Base-by-base conservation (phyloP, 2,797 vertebrate species). In the Pipistrellus nathusii region DNA sequence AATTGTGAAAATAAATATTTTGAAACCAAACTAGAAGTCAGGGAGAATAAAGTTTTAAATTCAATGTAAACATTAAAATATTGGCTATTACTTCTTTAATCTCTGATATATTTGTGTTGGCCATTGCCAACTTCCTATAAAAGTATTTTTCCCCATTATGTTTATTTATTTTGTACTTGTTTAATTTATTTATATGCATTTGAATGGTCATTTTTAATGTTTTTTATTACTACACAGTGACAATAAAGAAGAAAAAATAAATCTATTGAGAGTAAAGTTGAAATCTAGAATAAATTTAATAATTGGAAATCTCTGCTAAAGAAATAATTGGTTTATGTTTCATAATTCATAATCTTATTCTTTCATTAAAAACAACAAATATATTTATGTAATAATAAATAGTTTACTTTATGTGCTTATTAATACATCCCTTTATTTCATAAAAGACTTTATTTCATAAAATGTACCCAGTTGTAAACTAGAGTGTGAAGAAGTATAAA, bases 271-370 rank as follows among this genome's bases (percentile, higher is more conserved):
- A 59, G 0, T 59, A 10, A 53, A 46, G 8, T 83, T 95, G 15
- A 66, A 94, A 76, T 86, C 35, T 48, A 87, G 18, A 21, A 80
- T n/a, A 5, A 4, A 59, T 66, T 78, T 85, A 82, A 87, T 82
- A 81, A 86, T 57, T n/a, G 12, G 15, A 91, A 85, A 1, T 21
- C 8, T 86, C 13, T 46, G 7, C 3, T 77, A 11, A 89, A 78
- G 30, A 85, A 38, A 75, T 32, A 77, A 93, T 80, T 75, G 30
- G 25, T n/a, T 90, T 77, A 35, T 30, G 18, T 82, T 94, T 93
- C 41, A 96, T 68, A 85, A 71, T 41, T 11, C 14, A 23, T 64
- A 78, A 81, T 59, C 9, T 78, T 77, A 88, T 41, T 81, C 35
- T 90, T 90, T 25, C 27, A 85, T 57, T 18, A 80, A 86, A 84